Conservation (phyloP, 2,797 vertebrate genomes). For the Prunella strophiata region DNA sequence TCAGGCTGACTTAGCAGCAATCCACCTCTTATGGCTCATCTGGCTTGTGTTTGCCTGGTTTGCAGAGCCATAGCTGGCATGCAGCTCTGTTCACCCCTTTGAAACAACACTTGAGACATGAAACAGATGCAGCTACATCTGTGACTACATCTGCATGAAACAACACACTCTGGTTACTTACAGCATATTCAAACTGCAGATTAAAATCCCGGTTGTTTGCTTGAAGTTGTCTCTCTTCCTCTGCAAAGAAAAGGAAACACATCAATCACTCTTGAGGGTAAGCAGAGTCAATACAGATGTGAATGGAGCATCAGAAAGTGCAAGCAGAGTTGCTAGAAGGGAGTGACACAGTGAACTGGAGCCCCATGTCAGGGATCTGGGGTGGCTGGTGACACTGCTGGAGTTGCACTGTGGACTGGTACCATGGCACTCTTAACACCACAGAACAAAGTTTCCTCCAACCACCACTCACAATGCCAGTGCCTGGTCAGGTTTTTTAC, state of each 20-base stretch:
- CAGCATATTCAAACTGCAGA: slow-evolving; percentile 85
- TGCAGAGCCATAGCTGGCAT: background rate
- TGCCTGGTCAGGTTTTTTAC: background rate
- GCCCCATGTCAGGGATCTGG: background rate
- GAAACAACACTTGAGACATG: background rate
- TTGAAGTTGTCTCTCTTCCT: slow-evolving; percentile 83
- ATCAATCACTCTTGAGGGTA: background rate
- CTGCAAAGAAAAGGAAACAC: slow-evolving; percentile 69
- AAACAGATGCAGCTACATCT: slow-evolving; percentile 9
- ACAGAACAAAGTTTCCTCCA: background rate
- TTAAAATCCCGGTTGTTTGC: slow-evolving; percentile 90
- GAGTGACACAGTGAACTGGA: background rate
- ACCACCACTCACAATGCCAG: background rate
- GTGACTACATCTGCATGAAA: background rate
- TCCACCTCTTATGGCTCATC: background rate
- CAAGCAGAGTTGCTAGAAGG: background rate
- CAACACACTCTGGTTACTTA: slow-evolving; percentile 73
- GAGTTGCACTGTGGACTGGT: background rate
- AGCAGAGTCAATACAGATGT: background rate
- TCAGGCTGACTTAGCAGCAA: background rate
- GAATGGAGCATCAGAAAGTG: background rate
- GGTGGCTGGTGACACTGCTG: background rate
- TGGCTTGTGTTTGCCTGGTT: background rate
- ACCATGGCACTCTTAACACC: background rate
- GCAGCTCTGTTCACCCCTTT: background rate